Evolutionary conservation across 2,113 vertebrate species (phyloP).

Genomic region (Grammomys dolichurus): DNA sequence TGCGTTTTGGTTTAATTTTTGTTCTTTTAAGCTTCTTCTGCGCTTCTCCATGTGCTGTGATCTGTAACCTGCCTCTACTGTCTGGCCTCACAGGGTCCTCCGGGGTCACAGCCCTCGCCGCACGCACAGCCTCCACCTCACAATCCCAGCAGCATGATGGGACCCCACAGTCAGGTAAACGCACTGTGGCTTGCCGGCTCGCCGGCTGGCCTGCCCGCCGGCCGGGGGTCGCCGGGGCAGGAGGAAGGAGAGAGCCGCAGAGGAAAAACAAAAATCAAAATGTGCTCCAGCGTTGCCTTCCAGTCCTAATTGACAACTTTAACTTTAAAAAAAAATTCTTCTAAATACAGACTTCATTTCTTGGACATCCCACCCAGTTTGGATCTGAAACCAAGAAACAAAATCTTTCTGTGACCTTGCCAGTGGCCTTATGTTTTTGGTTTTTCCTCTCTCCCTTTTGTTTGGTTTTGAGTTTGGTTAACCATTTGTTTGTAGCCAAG

Average conservation of each 20-base stretch:
- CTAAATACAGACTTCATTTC: slow-evolving; percentile 58
- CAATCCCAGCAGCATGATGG: slow-evolving; percentile 99
- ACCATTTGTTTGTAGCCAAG: slow-evolving; percentile 71
- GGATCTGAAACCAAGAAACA: slow-evolving; percentile 62
- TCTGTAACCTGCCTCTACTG: slow-evolving; percentile 90
- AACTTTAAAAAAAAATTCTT: not conserved
- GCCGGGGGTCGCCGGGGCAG: slow-evolving; percentile 66
- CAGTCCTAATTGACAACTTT: slow-evolving; percentile 36
- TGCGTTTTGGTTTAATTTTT: slow-evolving; percentile 83
- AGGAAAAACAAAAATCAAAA: slow-evolving; percentile 76
- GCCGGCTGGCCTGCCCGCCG: slow-evolving; percentile 40
- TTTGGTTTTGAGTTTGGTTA: slow-evolving; percentile 81
- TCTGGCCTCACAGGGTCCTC: slow-evolving; percentile 96
- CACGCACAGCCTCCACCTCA: slow-evolving; percentile 98
- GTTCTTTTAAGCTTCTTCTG: slow-evolving; percentile 89
- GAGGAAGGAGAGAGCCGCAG: slow-evolving; percentile 80
- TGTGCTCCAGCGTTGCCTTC: slow-evolving; percentile 54
- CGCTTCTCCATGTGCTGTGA: slow-evolving; percentile 88
- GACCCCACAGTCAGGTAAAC: slow-evolving; percentile 99
- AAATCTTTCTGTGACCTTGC: slow-evolving; percentile 77
- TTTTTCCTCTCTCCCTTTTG: slow-evolving; percentile 80
- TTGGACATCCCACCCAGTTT: slow-evolving; percentile 61
- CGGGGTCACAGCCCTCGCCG: slow-evolving; percentile 99
- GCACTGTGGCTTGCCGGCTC: slow-evolving; percentile 77
- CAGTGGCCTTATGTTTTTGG: slow-evolving; percentile 77